phyloP scores from a whole-genome alignment of 1,140 invertebrate genomes.

The Chironomus striatipennis region DNA sequence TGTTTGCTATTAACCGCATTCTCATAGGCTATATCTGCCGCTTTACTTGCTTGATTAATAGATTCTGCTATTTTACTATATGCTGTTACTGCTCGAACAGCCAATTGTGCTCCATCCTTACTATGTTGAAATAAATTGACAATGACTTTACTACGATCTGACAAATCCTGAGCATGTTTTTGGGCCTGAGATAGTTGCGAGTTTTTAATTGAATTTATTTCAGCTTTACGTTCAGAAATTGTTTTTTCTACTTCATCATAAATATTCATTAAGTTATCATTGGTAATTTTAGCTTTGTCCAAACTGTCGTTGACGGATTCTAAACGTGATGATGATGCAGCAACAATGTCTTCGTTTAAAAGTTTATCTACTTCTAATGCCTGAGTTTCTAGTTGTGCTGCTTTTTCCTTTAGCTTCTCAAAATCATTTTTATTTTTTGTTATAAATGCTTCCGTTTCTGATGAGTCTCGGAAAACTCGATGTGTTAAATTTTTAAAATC shows the following conservation, averaged over 20 bases:
- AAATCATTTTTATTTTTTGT: slow-evolving; percentile 30
- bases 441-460: slow-evolving; percentile 1
- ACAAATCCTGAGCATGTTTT: slow-evolving; percentile 55
- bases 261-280: slow-evolving; percentile 25
- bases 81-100: slow-evolving; percentile 49
- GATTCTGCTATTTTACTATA: slow-evolving; percentile 70
- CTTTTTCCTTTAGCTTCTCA: slow-evolving; percentile 39
- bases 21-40: slow-evolving; percentile 49
- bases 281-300: slow-evolving; percentile 26
- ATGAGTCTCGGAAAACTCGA: neutral
- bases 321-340: slow-evolving; percentile 29
- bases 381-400: slow-evolving; percentile 46
- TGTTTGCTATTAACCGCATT: slow-evolving; percentile 40
- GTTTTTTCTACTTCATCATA: slow-evolving; percentile 27
- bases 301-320: slow-evolving; percentile 28
- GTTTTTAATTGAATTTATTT: slow-evolving; percentile 28
- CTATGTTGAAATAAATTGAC: slow-evolving; percentile 40
- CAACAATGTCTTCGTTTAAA: slow-evolving; percentile 27
- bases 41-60: slow-evolving; percentile 54
- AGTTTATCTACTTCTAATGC: slow-evolving; percentile 26
- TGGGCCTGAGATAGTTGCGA: slow-evolving; percentile 45
- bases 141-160: slow-evolving; percentile 53
- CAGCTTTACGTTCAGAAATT: slow-evolving; percentile 18
- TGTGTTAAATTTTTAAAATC: slow-evolving; percentile 30
- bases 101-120: slow-evolving; percentile 36